Evolutionary conservation across 2,113 vertebrate genomes (phyloP).

Genomic region (Sorex fumeus): DNA sequence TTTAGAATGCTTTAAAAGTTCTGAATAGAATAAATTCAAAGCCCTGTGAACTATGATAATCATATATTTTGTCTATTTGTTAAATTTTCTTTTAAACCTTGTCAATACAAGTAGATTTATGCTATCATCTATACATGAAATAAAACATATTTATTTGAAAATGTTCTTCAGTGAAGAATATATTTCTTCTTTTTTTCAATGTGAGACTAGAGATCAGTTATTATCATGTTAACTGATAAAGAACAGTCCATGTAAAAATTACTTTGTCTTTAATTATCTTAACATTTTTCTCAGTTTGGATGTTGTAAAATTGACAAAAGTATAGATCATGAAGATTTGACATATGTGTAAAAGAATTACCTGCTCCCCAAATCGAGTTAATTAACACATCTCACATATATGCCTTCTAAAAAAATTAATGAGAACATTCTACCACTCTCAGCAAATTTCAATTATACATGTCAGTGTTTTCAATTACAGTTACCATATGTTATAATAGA

Average conservation of each 20-base stretch:
- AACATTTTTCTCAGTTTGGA: neutral
- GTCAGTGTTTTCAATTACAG: neutral
- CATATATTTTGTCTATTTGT: neutral
- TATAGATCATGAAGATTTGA: neutral
- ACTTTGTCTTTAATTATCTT: slow-evolving; percentile 1
- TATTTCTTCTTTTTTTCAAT: neutral
- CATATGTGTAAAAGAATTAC: neutral
- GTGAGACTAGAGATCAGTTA: neutral
- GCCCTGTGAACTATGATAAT: neutral
- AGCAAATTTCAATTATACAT: slow-evolving; percentile 48
- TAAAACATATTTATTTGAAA: slow-evolving; percentile 45
- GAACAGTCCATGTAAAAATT: neutral
- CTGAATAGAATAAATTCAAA: slow-evolving; percentile 24
- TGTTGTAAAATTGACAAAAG: neutral
- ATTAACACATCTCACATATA: neutral
- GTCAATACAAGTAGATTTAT: neutral
- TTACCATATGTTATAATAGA: neutral
- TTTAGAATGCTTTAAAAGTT: slow-evolving; percentile 18
- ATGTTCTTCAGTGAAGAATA: neutral
- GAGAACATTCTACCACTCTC: neutral
- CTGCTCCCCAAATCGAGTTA: neutral
- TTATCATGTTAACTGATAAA: neutral
- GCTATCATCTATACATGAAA: neutral
- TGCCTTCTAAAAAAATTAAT: neutral
- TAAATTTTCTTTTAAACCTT: neutral